Percentiles rank a stretch among this genome's conserved stretches.
Evolutionary conservation across 2,797 vertebrate genomes (phyloP).

Genomic region (Poliocrania exsul): DNA sequence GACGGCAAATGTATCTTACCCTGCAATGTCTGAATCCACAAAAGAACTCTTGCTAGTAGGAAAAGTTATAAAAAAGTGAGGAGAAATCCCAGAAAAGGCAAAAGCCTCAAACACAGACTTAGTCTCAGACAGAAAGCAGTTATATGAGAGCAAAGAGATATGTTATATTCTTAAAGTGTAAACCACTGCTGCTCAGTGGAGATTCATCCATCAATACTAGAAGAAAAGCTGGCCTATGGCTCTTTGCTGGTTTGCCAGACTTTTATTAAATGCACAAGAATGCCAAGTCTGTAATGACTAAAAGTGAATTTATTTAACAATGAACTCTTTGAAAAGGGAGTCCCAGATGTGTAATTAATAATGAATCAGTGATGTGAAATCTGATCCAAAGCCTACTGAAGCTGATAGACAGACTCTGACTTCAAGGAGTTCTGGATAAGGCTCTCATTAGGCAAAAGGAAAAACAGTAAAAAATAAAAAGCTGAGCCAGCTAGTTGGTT

Average conservation of each 20-base stretch:
- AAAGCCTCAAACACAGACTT: constrained; percentile 7
- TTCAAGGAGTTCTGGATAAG: constrained; percentile 55
- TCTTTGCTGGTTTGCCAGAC: constrained; percentile 56
- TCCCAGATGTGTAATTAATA: constrained; percentile 69
- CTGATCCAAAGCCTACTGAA: constrained; percentile 65
- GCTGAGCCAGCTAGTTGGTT: constrained; percentile 45
- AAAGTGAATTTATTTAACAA: constrained; percentile 70
- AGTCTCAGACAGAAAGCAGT: not conserved
- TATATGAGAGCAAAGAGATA: not conserved
- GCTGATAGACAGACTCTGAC: constrained; percentile 58
- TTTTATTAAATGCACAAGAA: constrained; percentile 62
- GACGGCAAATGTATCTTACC: not conserved
- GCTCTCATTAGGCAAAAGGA: constrained; percentile 43
- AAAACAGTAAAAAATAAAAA: constrained; percentile 1
- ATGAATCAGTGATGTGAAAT: constrained; percentile 64
- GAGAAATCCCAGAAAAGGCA: not conserved
- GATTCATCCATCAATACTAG: constrained; percentile 53
- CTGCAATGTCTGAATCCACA: not conserved
- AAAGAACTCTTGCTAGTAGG: not conserved
- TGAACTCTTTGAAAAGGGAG: constrained; percentile 64
- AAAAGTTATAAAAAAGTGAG: not conserved
- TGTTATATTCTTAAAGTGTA: constrained; percentile 3
- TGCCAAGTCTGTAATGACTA: constrained; percentile 59
- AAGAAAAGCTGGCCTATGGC: constrained; percentile 27
- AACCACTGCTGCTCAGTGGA: constrained; percentile 35